Conservation (phyloP, 2,888 invertebrate genomes). For the Zaprionus bogoriensis region DNA sequence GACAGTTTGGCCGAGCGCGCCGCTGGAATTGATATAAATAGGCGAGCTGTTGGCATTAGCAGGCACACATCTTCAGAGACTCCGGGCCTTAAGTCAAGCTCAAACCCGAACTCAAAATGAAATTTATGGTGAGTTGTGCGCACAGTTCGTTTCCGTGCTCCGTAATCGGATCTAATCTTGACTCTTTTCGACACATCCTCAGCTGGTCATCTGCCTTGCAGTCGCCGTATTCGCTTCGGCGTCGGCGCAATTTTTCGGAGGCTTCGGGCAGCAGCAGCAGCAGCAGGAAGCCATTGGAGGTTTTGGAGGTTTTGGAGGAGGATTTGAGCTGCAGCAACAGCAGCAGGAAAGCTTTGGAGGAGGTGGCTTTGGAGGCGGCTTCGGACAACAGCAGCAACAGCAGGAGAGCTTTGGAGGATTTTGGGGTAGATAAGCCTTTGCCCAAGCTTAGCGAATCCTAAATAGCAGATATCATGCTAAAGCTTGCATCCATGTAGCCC, state of each 20-base stretch:
- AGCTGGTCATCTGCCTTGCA: background rate
- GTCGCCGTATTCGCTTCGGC: background rate
- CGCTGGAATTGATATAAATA: background rate
- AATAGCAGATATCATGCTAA: too few species aligned
- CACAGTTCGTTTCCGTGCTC: too few species aligned
- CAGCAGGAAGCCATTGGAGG: background rate
- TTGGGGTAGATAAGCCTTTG: too few species aligned
- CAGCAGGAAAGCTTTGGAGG: background rate
- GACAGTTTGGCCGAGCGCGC: background rate
- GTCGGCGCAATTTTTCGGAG: background rate
- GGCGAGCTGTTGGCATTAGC: background rate
- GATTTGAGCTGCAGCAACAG: background rate
- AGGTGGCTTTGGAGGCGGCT: background rate
- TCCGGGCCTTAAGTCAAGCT: too few species aligned
- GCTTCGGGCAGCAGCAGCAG: background rate
- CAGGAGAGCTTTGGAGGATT: background rate
- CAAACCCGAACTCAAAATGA: too few species aligned
- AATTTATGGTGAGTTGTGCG: background rate
- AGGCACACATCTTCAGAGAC: background rate
- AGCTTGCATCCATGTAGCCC: background rate
- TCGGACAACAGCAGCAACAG: background rate
- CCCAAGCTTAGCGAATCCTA: too few species aligned
- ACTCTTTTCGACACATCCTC: background rate
- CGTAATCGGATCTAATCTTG: background rate
- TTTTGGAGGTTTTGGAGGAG: background rate